Base-by-base conservation (phyloP, 2,113 vertebrate species). In the Beaufortia kweichowensis region DNA sequence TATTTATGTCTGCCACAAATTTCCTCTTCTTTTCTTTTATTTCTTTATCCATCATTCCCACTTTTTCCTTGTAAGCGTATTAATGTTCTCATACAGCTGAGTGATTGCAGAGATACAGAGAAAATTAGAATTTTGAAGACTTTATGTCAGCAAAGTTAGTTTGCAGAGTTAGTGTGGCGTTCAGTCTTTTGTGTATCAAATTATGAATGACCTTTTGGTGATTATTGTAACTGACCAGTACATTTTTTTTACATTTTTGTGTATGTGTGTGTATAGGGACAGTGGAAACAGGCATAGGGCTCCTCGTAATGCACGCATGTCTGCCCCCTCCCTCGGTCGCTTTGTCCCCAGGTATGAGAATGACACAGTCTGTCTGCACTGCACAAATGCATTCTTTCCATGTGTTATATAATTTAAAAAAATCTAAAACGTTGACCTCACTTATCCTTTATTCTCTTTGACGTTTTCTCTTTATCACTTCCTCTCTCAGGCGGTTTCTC, bases 231-330 rank as follows among this genome's bases (percentile, higher is more conserved):
- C 29, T 35, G 19, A 55, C 28, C 17, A 50, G 2, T 43, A 28
- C 2, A n/a, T n/a, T n/a, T n/a, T n/a, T n/a, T n/a, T n/a, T n/a
- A n/a, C n/a, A n/a, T n/a, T n/a, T n/a, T n/a, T 62, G 12, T 70
- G 48, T 35, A 12, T 70, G 29, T 56, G 29, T 76, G 17, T 57
- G 8, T 76, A 41, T 23, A 56, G 90, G 19, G 93, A 94, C 75
- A 96, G 96, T 83, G 75, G 96, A 85, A 92, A 95, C 6, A 92
- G 97, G 68, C 96, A 97, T 91, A 86, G 97, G 91, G 94, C 95
- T 28, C 93, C 96, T 6, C 92, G 96, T 0, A 98, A 98, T 1
- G 95, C 96, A 80, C 90, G 97, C 33, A 98, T 98, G 96, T 96
- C 97, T 15, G 96, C 96, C 0, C 96, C 96, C 0, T 96, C 96